phyloP scores from a whole-genome alignment of 35 echinoderm and acorn worm species.

The Stichopus chloronotus region DNA sequence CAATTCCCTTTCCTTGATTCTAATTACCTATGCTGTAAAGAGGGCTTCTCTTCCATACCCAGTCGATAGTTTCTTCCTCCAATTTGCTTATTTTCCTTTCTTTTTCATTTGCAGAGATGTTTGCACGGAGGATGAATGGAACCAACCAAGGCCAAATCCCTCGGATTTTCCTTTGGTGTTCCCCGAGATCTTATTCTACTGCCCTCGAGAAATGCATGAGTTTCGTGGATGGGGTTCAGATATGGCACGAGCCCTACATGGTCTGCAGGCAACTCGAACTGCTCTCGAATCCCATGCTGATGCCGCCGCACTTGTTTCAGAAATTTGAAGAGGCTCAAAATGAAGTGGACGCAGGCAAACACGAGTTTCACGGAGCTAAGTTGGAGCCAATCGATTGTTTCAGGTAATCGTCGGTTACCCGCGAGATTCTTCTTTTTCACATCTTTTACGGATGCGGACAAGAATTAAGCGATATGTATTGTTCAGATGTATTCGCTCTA shows the following conservation, averaged over 20 bases:
- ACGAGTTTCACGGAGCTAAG: constrained; percentile 57
- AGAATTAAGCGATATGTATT: not conserved
- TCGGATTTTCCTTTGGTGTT: constrained; percentile 73
- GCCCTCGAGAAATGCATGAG: constrained; percentile 67
- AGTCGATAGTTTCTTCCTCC: too few species aligned
- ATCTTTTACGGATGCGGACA: too few species aligned
- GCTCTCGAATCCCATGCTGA: constrained; percentile 42
- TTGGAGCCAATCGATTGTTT: constrained; percentile 45
- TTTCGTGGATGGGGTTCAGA: constrained; percentile 65
- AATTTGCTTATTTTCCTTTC: not conserved
- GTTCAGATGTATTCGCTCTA: not conserved
- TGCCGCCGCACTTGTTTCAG: constrained; percentile 41
- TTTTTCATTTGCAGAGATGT: constrained; percentile 25
- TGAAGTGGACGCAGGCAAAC: constrained; percentile 49
- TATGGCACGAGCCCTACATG: constrained; percentile 59
- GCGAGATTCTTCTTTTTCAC: too few species aligned
- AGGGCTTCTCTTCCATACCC: too few species aligned
- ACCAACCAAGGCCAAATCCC: constrained; percentile 37
- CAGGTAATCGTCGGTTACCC: constrained; percentile 19
- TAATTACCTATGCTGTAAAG: not conserved
- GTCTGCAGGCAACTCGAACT: constrained; percentile 44
- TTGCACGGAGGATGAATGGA: constrained; percentile 51
- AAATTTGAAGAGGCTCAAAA: constrained; percentile 65
- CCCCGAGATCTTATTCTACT: constrained; percentile 52
- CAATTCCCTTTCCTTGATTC: too few species aligned